phyloP scores from a whole-genome alignment of 2,888 invertebrate genomes.

The Papilio gigon region DNA sequence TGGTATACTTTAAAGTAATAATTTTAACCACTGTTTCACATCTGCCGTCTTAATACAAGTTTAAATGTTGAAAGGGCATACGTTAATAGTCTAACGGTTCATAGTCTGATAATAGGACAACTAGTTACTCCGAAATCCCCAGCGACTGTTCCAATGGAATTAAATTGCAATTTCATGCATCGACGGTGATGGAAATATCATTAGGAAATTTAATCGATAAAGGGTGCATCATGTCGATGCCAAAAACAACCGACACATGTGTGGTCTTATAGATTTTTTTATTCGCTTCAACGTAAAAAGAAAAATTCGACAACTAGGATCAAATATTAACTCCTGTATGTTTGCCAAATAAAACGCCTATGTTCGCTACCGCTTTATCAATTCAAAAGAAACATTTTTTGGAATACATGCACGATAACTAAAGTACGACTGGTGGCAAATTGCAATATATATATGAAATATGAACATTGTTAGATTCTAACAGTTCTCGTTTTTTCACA shows the following conservation, averaged over 20 bases:
- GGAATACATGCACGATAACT: background rate
- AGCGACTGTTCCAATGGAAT: constrained; percentile 8
- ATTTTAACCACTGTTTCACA: too few species aligned
- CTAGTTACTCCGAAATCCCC: constrained; percentile 16
- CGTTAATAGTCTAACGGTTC: background rate
- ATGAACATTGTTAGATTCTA: background rate
- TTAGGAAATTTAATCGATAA: constrained; percentile 22
- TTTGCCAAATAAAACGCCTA: background rate
- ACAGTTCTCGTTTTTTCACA: background rate
- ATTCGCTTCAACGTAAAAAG: background rate
- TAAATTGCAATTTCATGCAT: constrained; percentile 25
- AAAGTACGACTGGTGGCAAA: background rate
- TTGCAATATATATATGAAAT: background rate
- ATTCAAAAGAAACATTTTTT: background rate
- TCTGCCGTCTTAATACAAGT: too few species aligned
- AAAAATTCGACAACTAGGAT: background rate
- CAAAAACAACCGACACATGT: constrained; percentile 9
- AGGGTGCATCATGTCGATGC: constrained; percentile 1
- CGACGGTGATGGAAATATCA: constrained; percentile 18
- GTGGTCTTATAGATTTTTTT: constrained; percentile 22
- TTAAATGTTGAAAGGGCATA: too few species aligned
- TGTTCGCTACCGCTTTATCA: background rate
- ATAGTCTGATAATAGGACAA: background rate
- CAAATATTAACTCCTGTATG: background rate
- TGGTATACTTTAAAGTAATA: too few species aligned